Evolutionary conservation across 2,113 vertebrate species (phyloP), one percentile per base, ranked within the genome.

Genomic region (Synodontis membranacea): DNA sequence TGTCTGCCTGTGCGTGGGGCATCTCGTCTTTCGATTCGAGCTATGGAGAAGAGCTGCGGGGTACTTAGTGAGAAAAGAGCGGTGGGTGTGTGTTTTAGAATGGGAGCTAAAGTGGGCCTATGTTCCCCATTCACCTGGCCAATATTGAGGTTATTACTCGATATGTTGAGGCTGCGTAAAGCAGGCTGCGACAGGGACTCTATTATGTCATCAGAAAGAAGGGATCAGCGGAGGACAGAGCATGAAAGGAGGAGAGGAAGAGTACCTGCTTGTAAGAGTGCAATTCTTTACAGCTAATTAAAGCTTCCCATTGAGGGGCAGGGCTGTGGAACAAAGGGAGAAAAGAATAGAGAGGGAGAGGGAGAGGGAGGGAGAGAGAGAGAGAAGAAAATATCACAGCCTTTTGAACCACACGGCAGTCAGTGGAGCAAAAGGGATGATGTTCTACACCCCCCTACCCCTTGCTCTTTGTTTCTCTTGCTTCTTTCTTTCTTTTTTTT

Each of bases 191-290:
- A 85, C 80, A 86, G 76, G 48, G 86, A 81, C 81, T 82, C 86
- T 89, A 88, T 89, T 88, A 89, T 90, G 81, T 88, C 84, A 90
- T 90, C 87, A 78, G 75, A 86, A 88, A 88, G 82, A 68, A 82
- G 64, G 81, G 66, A 86, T 87, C 81, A 89, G 70, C 9, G 28
- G 64, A 83, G 80, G 80, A 84, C 86, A 84, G 75, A 52, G 87
- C 50, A 88, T 86, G 81, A 90, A 88, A 90, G 81, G 58, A 78
- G 46, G 76, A 60, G 84, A 70, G 56, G 82, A 80, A 86, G 76
- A 81, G 75, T 80, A 89, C 80, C 86, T 88, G 86, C 52, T 88
- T 31, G 82, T 60, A 87, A 48, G 66, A 79, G 70, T 58, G 84
- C 62, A 37, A 50, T 86, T 84, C 75, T 83, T 80, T 89, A 80